A percentile compares a stretch with the other conserved stretches of the same genome.
Evolutionary conservation across 2,888 invertebrate genomes (phyloP).

Genomic region (Agapetus fuscipes): DNA sequence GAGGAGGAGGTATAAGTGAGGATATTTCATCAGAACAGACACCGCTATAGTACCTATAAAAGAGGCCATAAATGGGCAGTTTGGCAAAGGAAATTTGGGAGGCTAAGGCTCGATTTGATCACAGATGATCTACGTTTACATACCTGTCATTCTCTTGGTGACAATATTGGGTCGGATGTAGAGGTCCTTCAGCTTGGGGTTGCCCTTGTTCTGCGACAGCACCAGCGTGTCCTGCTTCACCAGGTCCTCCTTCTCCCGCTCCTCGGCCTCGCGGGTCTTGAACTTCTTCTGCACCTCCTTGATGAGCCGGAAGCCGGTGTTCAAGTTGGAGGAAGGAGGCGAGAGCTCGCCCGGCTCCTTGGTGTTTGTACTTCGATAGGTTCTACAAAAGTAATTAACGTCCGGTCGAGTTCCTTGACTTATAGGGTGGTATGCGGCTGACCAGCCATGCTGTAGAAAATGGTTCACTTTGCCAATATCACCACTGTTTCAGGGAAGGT

Average conservation of each 20-base stretch:
- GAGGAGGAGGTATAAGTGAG: no score
- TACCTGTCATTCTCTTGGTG: conserved; percentile 82
- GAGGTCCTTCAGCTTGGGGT: conserved; percentile 94
- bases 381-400: conserved; percentile 51
- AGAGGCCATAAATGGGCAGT: no score
- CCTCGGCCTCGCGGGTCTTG: conserved; percentile 96
- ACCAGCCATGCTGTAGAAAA: no score
- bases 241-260: conserved; percentile 95
- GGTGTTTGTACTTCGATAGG: conserved; percentile 93
- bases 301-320: conserved; percentile 93
- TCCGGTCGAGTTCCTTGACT: no score
- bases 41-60: no score
- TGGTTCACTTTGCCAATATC: no score
- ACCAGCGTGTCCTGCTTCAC: conserved; percentile 97
- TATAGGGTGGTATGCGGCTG: no score
- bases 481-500: no score
- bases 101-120: no score
- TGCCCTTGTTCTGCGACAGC: conserved; percentile 90
- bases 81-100: no score
- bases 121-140: no score
- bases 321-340: conserved; percentile 91
- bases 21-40: no score
- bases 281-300: conserved; percentile 99
- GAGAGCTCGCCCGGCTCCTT: conserved; percentile 94
- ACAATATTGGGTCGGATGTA: conserved; percentile 99